Percentiles rank a stretch among this genome's conserved stretches.
Conservation (phyloP, 2,113 vertebrate genomes). For the Sarotherodon lohbergeri region DNA sequence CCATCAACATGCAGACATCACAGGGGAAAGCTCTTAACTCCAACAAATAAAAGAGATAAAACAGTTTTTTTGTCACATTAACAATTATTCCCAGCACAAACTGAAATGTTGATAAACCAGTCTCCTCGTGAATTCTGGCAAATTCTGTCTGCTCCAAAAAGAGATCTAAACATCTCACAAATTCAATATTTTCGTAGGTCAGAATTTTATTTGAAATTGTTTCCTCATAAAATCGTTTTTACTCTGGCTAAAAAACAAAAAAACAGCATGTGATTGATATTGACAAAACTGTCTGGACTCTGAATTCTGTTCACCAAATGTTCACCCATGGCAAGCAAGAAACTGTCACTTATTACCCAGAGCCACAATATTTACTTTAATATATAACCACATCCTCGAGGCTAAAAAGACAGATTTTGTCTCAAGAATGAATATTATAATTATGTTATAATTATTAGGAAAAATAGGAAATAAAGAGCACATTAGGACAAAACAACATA, state of each 20-base stretch:
- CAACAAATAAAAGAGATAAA: background rate
- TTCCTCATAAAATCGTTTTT: background rate
- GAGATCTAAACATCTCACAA: background rate
- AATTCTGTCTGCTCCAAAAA: background rate
- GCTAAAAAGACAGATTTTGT: background rate
- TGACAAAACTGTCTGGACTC: background rate
- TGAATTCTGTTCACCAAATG: background rate
- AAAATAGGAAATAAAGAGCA: background rate
- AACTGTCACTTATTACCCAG: conserved; percentile 4
- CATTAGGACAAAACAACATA: background rate
- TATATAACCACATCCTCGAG: background rate
- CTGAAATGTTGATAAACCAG: background rate
- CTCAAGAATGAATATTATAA: background rate
- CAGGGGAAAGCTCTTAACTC: background rate
- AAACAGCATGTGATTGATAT: background rate
- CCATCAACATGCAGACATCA: background rate
- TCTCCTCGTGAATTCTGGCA: background rate
- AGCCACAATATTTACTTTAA: conserved; percentile 4
- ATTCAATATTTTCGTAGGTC: background rate
- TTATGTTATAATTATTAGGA: background rate
- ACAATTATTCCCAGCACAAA: background rate
- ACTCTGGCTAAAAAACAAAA: background rate
- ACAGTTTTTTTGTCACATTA: background rate
- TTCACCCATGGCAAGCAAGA: background rate
- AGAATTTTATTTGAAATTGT: background rate